Percentiles rank a stretch among this genome's conserved stretches.
Evolutionary conservation across 2,797 vertebrate species (phyloP).

Genomic region (Tolypeutes matacus): DNA sequence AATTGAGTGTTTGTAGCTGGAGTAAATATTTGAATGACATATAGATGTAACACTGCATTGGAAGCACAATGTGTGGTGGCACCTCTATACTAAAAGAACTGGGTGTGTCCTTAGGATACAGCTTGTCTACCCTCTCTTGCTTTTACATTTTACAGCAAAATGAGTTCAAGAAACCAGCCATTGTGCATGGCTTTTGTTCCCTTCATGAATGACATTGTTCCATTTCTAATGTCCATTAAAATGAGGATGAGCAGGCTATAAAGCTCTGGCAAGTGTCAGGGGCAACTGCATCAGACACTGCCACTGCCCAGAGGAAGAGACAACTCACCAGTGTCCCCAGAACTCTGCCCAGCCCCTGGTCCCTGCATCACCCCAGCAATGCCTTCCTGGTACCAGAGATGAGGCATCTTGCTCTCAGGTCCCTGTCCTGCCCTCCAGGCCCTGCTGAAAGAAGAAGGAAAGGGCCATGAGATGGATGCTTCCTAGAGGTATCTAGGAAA

Average conservation of each 20-base stretch:
- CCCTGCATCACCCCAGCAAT: no score
- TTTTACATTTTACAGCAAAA: constrained; percentile 87
- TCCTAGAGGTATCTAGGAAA: accelerated
- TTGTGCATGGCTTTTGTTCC: constrained; percentile 80
- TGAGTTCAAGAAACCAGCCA: constrained; percentile 71
- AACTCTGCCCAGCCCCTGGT: no score
- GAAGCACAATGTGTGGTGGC: constrained; percentile 77
- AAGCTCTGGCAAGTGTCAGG: constrained; percentile 73
- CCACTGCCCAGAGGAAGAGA: no score
- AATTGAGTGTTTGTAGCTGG: not conserved
- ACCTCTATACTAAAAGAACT: constrained; percentile 86
- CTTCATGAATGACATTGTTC: constrained; percentile 84
- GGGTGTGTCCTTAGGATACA: constrained; percentile 84
- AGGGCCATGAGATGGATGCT: accelerated
- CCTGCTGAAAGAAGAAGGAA: not conserved
- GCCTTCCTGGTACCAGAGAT: no score
- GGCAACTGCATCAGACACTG: constrained; percentile 59
- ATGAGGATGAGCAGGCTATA: constrained; percentile 81
- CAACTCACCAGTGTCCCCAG: no score
- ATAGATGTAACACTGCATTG: constrained; percentile 78
- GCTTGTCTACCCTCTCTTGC: constrained; percentile 83
- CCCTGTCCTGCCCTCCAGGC: no score
- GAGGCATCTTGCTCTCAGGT: no score
- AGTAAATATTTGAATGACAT: constrained; percentile 87
- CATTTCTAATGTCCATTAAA: constrained; percentile 89